A percentile compares a stretch with the other conserved stretches of the same genome.
Evolutionary conservation across 2,113 vertebrate genomes (phyloP).

Genomic region (Cryptomyrus ogoouensis): DNA sequence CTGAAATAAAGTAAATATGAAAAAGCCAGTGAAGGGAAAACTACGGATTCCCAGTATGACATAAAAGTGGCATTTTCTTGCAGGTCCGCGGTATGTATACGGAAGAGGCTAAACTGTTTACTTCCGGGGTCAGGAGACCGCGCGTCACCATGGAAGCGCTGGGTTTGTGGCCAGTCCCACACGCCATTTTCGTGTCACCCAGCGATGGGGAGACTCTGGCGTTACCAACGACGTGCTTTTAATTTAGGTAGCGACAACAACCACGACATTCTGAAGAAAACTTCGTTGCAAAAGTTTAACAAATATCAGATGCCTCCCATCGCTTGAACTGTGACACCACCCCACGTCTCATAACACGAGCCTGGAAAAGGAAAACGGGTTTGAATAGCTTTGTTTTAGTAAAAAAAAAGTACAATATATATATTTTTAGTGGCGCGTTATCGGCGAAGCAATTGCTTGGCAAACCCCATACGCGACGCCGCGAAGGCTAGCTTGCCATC

Average conservation of each 20-base stretch:
- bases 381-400: background rate
- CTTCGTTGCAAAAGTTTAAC: background rate
- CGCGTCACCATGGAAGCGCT: conserved; percentile 70
- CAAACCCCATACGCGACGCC: background rate
- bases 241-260: background rate
- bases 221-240: conserved; percentile 13
- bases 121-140: conserved; percentile 21
- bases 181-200: conserved; percentile 65
- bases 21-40: background rate
- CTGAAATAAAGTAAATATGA: background rate
- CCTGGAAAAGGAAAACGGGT: background rate
- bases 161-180: conserved; percentile 58
- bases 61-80: background rate
- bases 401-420: background rate
- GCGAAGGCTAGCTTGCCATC: background rate
- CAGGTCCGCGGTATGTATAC: background rate
- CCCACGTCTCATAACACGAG: background rate
- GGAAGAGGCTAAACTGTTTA: background rate
- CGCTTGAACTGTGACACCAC: background rate
- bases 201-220: conserved; percentile 15
- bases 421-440: background rate
- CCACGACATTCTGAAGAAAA: conserved; percentile 1
- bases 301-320: background rate
- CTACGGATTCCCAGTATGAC: background rate
- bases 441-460: background rate